Conservation (phyloP, 2,888 invertebrate genomes). For the Leptinotarsa tumamoca region DNA sequence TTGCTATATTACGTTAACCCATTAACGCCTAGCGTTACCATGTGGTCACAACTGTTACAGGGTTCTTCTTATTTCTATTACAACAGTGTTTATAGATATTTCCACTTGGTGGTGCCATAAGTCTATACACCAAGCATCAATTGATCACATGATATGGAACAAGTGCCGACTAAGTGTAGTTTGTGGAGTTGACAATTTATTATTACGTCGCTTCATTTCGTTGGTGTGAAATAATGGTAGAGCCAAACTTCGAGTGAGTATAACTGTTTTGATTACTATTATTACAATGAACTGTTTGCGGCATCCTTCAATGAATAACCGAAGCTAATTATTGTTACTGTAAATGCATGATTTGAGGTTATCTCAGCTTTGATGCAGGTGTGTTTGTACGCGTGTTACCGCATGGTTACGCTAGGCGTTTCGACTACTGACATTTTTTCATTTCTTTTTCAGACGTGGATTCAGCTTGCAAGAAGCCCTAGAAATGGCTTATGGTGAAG, state of each 20-base stretch:
- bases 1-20: too few relatives aligned
- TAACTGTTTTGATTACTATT: neutral
- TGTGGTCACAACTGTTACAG: too few relatives aligned
- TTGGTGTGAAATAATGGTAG: neutral
- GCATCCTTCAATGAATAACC: neutral
- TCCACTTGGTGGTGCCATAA: neutral
- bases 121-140: neutral
- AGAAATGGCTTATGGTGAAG: constrained; percentile 6
- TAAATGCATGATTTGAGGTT: neutral
- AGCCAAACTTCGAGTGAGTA: constrained; percentile 3
- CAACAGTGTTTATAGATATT: neutral
- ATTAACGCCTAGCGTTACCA: too few relatives aligned
- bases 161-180: neutral
- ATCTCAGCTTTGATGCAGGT: neutral
- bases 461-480: constrained; percentile 22
- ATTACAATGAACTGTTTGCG: constrained; percentile 1
- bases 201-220: neutral
- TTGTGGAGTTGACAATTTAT: neutral
- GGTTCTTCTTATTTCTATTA: neutral
- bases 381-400: neutral
- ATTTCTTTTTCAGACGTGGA: constrained; percentile 21
- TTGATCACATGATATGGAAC: neutral
- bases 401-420: neutral
- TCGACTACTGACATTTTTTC: neutral
- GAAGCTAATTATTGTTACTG: too few relatives aligned